Evolutionary conservation across 1,140 invertebrate species (phyloP), one percentile per base, ranked within the genome.

Genomic region (Diprion similis): DNA sequence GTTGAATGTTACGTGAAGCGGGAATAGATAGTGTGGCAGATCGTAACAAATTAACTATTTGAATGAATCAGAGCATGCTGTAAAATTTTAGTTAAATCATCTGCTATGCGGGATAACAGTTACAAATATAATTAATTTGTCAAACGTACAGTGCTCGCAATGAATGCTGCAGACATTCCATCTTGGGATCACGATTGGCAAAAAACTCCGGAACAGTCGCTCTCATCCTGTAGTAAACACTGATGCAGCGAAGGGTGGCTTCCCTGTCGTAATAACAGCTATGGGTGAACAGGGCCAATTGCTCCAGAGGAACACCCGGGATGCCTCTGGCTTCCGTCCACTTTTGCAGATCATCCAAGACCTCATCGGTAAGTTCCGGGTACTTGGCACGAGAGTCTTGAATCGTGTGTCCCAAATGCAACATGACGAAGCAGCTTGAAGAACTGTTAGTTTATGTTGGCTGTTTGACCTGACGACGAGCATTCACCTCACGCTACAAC

Each of bases 121-220:
- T 37, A 37, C 24, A 6, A 18, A n/a, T 65, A 65, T 18, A 65
- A 65, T 65, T n/a, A 15, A 65, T 66, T 71, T 65, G 37, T 37
- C 37, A 13, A 17, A 83, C 84, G n/a, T 83, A 91, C 90, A 90
- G 76, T 3, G 84, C 84, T 77, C 87, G 85, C 0, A 86, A 71
- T 7, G 86, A 83, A 47, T 81, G 79, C 66, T 85, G 79, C n/a
- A 88, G 70, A 76, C 77, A 72, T 13, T 83, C 81, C 1, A 71
- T 46, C 1, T 68, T 77, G 8, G 91, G 90, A 76, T 90, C 83
- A 71, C 91, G 82, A 46, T 90, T 86, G 71, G 85, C 84, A 76
- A 92, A 93, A 71, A 92, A 89, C 79, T 92, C 90, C 0, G 91
- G 90, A 0, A 86, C 86, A 73, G 88, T 89, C 68, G 88, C 87